Base-by-base conservation (phyloP, 2,888 invertebrate genomes). In the Branchipolynoe longqiensis region DNA sequence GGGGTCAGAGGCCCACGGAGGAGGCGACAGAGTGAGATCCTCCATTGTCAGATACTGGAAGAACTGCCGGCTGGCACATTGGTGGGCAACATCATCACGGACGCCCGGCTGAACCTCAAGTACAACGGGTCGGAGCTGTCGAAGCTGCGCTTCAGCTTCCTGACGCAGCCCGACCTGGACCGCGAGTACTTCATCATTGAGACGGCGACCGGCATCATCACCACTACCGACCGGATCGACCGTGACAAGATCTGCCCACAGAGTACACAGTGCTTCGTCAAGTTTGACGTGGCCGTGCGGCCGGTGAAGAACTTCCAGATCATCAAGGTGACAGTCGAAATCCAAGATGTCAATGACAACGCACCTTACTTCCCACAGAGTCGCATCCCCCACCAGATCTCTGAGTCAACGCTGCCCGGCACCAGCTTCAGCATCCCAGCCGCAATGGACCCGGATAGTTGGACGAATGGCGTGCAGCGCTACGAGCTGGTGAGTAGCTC, bases 81-180 rank as follows among this genome's bases (percentile, higher is more conserved):
- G 18, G 87, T 92, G 0, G 91, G 91, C 18, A 90, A 90, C 85
- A 85, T 92, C n/a, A 88, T 90, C 62, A 85, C 86, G 0, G 95
- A 96, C 90, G 87, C 86, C 28, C 38, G 85, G 14, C 83, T 89
- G n/a, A 83, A 83, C 54, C 58, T 74, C 40, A 69, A 54, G 12
- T 86, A 84, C 54, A 85, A 83, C 69, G 36, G 40, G 62, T 38
- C 81, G 1, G 74, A 54, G n/a, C 81, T 89, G 33, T 48, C 64
- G 18, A 62, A 56, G n/a, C 74, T 89, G 8, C 62, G 86, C 6
- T 89, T 88, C 84, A 84, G 83, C 18, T 87, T 89, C 58, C 85
- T 89, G 25, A 85, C 89, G 6, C 74, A 83, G 81, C 86, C 88
- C 18, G 84, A 62, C 18, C 36, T 58, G n/a, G 85, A 86, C 40